Conservation (phyloP, 2,797 vertebrate species). For the Cetoscarus ocellatus region DNA sequence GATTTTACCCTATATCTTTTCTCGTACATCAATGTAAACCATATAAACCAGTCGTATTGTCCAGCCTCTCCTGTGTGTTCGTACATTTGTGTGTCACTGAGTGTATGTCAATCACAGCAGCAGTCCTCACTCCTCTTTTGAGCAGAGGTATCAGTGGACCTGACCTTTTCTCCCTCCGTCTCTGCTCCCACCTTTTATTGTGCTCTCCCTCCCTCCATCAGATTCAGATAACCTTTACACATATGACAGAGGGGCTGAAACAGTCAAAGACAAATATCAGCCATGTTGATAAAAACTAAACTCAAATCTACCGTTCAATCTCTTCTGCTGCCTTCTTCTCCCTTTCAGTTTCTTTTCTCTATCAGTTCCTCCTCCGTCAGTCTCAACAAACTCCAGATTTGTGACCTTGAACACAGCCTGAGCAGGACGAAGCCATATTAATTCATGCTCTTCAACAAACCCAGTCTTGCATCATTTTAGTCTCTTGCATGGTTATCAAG, state of each 20-base stretch:
- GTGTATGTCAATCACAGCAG: constrained; percentile 14
- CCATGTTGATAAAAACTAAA: constrained; percentile 50
- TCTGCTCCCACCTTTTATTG: not conserved
- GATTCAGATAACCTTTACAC: constrained; percentile 71
- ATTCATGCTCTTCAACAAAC: constrained; percentile 11
- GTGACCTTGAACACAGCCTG: not conserved
- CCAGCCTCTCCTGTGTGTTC: constrained; percentile 6
- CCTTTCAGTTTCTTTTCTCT: constrained; percentile 26
- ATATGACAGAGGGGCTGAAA: constrained; percentile 52
- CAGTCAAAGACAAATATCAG: constrained; percentile 71
- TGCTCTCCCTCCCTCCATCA: constrained; percentile 14
- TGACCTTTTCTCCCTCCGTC: constrained; percentile 59
- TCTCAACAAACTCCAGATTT: constrained; percentile 12
- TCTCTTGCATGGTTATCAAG: not conserved
- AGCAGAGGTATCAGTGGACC: constrained; percentile 41
- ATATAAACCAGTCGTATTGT: too few species aligned
- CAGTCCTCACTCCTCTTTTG: constrained; percentile 40
- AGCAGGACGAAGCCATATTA: constrained; percentile 27
- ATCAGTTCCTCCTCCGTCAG: constrained; percentile 42
- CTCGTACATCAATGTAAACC: too few species aligned
- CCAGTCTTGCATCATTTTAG: constrained; percentile 41
- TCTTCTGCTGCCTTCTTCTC: constrained; percentile 18
- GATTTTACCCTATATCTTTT: too few species aligned
- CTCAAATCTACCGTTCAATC: constrained; percentile 52
- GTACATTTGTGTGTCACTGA: not conserved